Evolutionary conservation across 2,797 vertebrate species (phyloP).

Genomic region (Halcyon chelicuti): DNA sequence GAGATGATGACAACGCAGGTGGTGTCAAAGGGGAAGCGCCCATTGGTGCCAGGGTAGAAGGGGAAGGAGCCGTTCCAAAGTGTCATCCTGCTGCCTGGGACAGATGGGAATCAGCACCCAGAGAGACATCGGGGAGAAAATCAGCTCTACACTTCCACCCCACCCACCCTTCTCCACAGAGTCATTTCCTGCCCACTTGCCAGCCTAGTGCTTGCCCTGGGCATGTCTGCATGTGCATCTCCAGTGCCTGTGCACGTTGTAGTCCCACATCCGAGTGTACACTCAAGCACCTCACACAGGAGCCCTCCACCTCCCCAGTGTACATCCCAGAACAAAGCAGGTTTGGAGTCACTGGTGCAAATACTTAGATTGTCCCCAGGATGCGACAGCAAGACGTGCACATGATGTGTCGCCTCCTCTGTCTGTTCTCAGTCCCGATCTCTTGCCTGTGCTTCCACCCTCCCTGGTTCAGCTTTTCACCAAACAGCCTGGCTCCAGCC

Average conservation of each 20-base stretch:
- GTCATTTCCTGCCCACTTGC: background rate
- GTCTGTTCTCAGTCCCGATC: background rate
- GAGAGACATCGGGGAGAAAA: background rate
- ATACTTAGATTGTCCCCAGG: rapidly evolving
- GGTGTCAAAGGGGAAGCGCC: slow-evolving; percentile 84
- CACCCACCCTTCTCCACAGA: background rate
- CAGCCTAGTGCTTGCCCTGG: rapidly evolving
- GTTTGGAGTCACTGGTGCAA: background rate
- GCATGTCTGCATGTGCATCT: rapidly evolving
- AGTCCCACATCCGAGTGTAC: rapidly evolving
- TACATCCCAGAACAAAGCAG: background rate
- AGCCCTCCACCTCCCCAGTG: background rate
- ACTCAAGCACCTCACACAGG: rapidly evolving
- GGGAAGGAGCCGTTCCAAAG: slow-evolving; percentile 89
- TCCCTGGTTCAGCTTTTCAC: background rate
- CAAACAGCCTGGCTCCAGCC: rapidly evolving
- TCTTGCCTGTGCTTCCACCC: background rate
- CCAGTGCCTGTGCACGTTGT: rapidly evolving
- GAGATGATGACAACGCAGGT: slow-evolving; percentile 81
- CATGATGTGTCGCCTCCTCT: rapidly evolving
- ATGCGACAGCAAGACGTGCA: rapidly evolving
- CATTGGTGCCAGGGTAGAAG: slow-evolving; percentile 86
- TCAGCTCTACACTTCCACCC: too few relatives aligned
- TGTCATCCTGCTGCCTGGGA: slow-evolving; percentile 78
- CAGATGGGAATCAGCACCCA: background rate